A percentile compares a stretch with the other conserved stretches of the same genome.
Evolutionary conservation across 2,797 vertebrate genomes (phyloP).

Genomic region (Sebastes iracundus): DNA sequence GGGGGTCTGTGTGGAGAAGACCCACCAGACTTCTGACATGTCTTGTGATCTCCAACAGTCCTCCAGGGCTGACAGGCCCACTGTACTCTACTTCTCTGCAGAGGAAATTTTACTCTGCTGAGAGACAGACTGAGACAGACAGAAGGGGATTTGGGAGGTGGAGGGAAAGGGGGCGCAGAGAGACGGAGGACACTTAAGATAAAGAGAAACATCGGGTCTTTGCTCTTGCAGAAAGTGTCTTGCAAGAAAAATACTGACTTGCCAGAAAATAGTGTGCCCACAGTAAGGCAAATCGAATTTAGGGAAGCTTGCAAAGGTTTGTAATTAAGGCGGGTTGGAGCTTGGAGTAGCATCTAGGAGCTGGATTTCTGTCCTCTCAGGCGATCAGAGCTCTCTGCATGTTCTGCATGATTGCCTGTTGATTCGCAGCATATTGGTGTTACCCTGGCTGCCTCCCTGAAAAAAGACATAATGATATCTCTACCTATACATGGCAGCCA

Average conservation of each 20-base stretch:
- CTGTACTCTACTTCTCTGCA: constrained; percentile 47
- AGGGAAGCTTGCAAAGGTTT: constrained; percentile 42
- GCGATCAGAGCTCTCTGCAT: constrained; percentile 54
- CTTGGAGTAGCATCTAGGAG: constrained; percentile 32
- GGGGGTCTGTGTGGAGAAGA: constrained; percentile 61
- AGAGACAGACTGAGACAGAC: constrained; percentile 19
- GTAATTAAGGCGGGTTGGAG: constrained; percentile 52
- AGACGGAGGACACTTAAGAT: constrained; percentile 5
- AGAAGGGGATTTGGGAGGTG: constrained; percentile 12
- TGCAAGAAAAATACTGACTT: constrained; percentile 43
- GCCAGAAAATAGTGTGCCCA: constrained; percentile 28
- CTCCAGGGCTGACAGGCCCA: constrained; percentile 58
- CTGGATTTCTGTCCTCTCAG: constrained; percentile 49
- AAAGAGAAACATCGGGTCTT: constrained; percentile 31
- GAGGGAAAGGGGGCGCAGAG: background rate
- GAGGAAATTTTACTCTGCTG: constrained; percentile 28
- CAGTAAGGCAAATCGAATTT: constrained; percentile 52
- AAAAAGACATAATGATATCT: constrained; percentile 73
- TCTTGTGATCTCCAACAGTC: constrained; percentile 62
- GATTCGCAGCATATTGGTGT: constrained; percentile 68
- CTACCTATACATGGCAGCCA: constrained; percentile 58
- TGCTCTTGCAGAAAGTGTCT: constrained; percentile 26
- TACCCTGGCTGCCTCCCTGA: constrained; percentile 54
- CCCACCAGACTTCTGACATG: constrained; percentile 63
- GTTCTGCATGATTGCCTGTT: constrained; percentile 77